Evolutionary conservation across 53 echinoderm and acorn worm species (phyloP).

Genomic region (Arbacia lixula): DNA sequence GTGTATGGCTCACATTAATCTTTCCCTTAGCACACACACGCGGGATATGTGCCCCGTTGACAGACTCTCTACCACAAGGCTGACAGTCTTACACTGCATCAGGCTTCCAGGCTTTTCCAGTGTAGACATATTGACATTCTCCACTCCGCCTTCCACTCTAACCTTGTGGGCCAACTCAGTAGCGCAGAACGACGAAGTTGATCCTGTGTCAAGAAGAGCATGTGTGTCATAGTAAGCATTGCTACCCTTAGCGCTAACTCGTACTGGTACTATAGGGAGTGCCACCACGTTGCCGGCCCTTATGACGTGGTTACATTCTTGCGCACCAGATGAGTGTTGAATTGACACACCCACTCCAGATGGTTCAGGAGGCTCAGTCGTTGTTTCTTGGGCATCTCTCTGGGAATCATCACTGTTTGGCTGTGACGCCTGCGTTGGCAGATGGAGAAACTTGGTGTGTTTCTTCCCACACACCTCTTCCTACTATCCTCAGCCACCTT

Average conservation of each 20-base stretch:
- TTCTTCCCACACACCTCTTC: conserved; percentile 57
- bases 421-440: neutral
- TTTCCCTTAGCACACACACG: conserved; percentile 19
- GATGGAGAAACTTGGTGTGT: conserved; percentile 71
- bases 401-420: neutral
- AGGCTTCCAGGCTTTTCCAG: neutral
- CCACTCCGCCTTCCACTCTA: neutral
- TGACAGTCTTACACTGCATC: conserved; percentile 24
- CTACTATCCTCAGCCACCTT: conserved; percentile 48
- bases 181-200: too few relatives aligned
- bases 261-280: conserved; percentile 51
- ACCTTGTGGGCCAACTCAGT: conserved; percentile 37
- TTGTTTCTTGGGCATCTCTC: neutral
- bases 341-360: neutral
- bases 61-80: conserved; percentile 53
- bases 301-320: neutral
- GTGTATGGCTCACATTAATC: conserved; percentile 24
- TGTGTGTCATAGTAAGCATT: conserved; percentile 11
- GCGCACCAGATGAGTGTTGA: too few relatives aligned
- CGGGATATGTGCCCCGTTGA: conserved; percentile 17
- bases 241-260: conserved; percentile 32
- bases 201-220: conserved; percentile 64
- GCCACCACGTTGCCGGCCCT: conserved; percentile 37
- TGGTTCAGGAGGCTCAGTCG: too few relatives aligned
- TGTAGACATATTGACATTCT: neutral